Base-by-base conservation (phyloP, 92 coral and sea anemone genomes). In the Zoanthus solanderi region DNA sequence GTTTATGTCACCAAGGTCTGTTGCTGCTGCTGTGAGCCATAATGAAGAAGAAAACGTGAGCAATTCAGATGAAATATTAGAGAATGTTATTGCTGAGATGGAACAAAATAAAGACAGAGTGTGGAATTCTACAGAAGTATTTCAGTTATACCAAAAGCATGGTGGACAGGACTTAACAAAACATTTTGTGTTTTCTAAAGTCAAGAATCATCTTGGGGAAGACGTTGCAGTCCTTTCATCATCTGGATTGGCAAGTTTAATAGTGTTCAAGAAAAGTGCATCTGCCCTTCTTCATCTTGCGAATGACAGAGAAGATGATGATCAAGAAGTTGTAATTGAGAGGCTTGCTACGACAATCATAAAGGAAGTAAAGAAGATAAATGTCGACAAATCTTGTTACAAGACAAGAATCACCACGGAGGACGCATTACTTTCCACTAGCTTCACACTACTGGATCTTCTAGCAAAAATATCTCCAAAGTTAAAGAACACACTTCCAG, bases 121-220 rank as follows among this genome's bases (percentile, higher is more conserved):
- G 80, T 93, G 95, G 95, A 93, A 91, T 73, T 86, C 94, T n/a
- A 76, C 76, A 73, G 94, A 91, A 45, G 71, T 93, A 30, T 76
- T 73, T 65, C 54, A 34, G 79, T 93, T 57, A 81, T 88, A 90
- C 86, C 86, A 90, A 83, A 85, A 69, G n/a, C 58, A 48, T 72
- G 96, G 96, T 8, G 94, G 92, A 31, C 88, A 76, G 76, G 88
- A 15, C 6, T 61, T 91, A 5, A 14, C 54, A 2, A 87, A 84
- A 75, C 65, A 92, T 32, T 76, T 90, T 34, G 89, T 93, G 48
- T 75, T 94, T 65, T 50, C 32, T 32, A 42, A 52, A 28, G 75
- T 91, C 78, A 44, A 65, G 48, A 87, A 85, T 13, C 85, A 85
- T 82, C 80, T 93, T 77, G 68, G 12, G 48, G 90, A 91, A 37